These are phyloP conservation scores for Trichacis sp. DNA, from an alignment of 2,888 invertebrate species.

Conservation along the genomic window DNA sequence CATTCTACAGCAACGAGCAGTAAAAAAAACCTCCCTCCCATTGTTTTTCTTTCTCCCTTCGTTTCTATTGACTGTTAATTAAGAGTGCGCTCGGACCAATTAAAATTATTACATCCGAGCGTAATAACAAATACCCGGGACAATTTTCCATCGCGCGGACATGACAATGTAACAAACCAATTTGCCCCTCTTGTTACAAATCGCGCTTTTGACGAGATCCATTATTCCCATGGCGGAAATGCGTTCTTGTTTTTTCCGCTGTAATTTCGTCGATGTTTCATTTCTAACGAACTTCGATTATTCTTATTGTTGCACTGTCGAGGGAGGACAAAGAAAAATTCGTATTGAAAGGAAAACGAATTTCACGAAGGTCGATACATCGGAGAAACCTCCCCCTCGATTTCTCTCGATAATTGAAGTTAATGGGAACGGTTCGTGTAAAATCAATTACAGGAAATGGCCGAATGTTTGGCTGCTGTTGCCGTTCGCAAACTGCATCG, in stretches of 20 bases:
- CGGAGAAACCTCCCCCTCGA: conserved; percentile 43
- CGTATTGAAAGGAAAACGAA: conserved; percentile 4
- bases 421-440: conserved; percentile 64
- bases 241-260: neutral
- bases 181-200: neutral
- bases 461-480: conserved; percentile 46
- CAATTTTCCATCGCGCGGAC: neutral
- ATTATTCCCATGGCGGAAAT: too few relatives aligned
- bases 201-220: neutral
- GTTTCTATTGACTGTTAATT: conserved; percentile 3
- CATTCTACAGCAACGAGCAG: too few relatives aligned
- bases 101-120: conserved; percentile 4
- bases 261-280: neutral
- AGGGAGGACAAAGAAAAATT: neutral
- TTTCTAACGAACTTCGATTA: neutral
- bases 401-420: conserved; percentile 63
- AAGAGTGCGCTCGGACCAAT: conserved; percentile 3
- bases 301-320: neutral
- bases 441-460: conserved; percentile 65
- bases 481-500: conserved; percentile 40
- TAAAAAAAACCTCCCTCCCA: too few relatives aligned
- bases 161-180: neutral
- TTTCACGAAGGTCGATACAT: conserved; percentile 25
- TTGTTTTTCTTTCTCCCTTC: conserved; percentile 2
- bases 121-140: neutral